These are phyloP conservation scores for Myrmecobius fasciatus DNA, from an alignment of 2,113 vertebrate genomes.

Conservation along the genomic window DNA sequence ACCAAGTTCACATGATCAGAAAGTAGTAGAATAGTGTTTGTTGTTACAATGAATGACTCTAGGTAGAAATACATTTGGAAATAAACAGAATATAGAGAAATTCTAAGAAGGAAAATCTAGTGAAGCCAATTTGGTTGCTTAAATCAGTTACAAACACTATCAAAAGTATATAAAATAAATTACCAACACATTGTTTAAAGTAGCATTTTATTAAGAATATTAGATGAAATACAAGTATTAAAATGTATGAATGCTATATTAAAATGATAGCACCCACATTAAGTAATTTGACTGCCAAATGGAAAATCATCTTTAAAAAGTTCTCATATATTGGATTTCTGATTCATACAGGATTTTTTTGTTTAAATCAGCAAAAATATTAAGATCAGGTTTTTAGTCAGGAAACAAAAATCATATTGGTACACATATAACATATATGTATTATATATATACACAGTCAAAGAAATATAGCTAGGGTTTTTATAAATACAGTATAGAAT, in stretches of 20 bases:
- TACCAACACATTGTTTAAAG: background rate
- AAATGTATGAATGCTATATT: background rate
- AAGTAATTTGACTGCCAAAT: background rate
- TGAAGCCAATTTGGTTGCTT: background rate
- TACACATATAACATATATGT: no score
- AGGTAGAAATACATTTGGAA: background rate
- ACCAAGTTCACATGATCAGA: background rate
- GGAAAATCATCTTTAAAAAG: background rate
- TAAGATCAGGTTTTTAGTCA: background rate
- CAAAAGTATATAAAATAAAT: background rate
- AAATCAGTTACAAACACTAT: background rate
- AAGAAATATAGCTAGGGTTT: background rate
- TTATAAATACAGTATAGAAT: background rate
- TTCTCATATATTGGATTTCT: background rate
- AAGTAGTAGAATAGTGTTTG: background rate
- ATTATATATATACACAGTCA: background rate
- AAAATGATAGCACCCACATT: background rate
- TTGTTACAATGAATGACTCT: background rate
- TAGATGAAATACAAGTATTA: background rate
- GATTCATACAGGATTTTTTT: background rate
- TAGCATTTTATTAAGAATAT: background rate
- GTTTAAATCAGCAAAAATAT: background rate
- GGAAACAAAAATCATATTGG: background rate
- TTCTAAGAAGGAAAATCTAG: background rate
- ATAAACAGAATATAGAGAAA: background rate